phyloP scores from a whole-genome alignment of 2,888 invertebrate species.

The Pollenia labialis region DNA sequence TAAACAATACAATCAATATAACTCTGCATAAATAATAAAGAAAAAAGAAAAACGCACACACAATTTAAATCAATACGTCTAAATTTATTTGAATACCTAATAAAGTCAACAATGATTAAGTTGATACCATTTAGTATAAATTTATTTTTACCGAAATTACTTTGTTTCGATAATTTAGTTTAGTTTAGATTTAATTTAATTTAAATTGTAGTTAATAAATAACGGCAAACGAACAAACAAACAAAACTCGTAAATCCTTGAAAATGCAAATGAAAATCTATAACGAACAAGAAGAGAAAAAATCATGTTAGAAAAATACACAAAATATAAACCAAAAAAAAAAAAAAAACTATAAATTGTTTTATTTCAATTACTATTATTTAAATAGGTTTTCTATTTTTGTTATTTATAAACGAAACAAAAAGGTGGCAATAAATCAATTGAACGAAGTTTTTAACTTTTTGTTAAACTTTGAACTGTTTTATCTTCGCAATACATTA shows the following conservation, averaged over 20 bases:
- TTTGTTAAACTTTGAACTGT: constrained; percentile 61
- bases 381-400: constrained; percentile 1
- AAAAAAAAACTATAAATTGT: constrained; percentile 38
- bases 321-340: constrained; percentile 31
- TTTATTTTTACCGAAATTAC: neutral
- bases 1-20: constrained; percentile 28
- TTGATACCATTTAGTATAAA: constrained; percentile 52
- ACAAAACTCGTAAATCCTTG: constrained; percentile 60
- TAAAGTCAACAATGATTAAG: constrained; percentile 68
- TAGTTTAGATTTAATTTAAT: constrained; percentile 36
- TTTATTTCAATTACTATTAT: constrained; percentile 57
- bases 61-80: constrained; percentile 20
- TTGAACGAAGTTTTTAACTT: constrained; percentile 1
- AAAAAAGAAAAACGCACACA: neutral
- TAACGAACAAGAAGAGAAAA: constrained; percentile 18
- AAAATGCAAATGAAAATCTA: constrained; percentile 38
- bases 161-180: constrained; percentile 23
- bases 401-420: neutral
- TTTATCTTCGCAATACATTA: constrained; percentile 21
- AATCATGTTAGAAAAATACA: constrained; percentile 26
- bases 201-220: constrained; percentile 47
- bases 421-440: constrained; percentile 59
- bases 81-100: constrained; percentile 43
- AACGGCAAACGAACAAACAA: constrained; percentile 16
- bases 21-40: constrained; percentile 25